Evolutionary conservation across 2,888 invertebrate species (phyloP).

Genomic region (Scotopteryx bipunctaria): DNA sequence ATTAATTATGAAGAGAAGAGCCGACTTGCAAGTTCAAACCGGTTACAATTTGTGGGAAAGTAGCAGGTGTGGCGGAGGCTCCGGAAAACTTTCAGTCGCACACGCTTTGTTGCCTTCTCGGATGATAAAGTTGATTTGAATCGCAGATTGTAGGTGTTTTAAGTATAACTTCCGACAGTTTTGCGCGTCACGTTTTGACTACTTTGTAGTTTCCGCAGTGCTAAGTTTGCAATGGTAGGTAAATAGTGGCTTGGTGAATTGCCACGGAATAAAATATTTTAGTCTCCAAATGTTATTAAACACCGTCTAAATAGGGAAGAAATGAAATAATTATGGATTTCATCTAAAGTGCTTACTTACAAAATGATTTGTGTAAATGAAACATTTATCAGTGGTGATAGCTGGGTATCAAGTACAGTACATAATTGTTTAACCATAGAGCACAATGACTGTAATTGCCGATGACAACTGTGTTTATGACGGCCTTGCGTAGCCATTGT

Average conservation of each 20-base stretch:
- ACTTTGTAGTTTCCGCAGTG: constrained; percentile 29
- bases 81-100: constrained; percentile 68
- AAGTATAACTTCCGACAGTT: constrained; percentile 45
- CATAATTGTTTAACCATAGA: constrained; percentile 25
- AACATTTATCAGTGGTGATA: constrained; percentile 10
- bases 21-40: constrained; percentile 70
- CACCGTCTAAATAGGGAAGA: no score
- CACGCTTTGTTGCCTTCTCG: constrained; percentile 78
- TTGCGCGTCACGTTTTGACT: constrained; percentile 32
- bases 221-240: neutral
- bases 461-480: constrained; percentile 33
- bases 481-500: constrained; percentile 20
- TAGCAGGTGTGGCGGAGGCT: constrained; percentile 72
- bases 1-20: constrained; percentile 80
- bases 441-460: constrained; percentile 33
- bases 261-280: no score
- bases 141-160: constrained; percentile 75
- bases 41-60: constrained; percentile 80
- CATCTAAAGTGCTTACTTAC: neutral
- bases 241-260: neutral
- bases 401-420: constrained; percentile 24
- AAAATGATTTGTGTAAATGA: neutral
- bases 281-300: no score
- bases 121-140: constrained; percentile 80
- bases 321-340: no score